Evolutionary conservation across 2,888 invertebrate species (phyloP).

Genomic region (Synergus itoensis): DNA sequence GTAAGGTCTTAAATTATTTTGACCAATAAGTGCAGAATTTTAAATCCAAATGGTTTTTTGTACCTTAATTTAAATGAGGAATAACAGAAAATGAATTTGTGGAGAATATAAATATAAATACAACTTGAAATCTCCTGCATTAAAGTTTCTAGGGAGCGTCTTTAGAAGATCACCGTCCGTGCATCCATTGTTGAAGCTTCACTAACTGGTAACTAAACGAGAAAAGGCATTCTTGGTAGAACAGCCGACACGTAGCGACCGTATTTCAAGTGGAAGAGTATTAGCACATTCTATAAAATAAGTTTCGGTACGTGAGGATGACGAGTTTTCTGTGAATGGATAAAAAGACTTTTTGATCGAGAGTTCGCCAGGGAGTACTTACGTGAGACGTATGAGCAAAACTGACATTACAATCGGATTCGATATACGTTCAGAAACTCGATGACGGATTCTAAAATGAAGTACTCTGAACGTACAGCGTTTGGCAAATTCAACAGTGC

Average conservation of each 20-base stretch:
- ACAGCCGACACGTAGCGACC: conserved; percentile 48
- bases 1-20: too few relatives aligned
- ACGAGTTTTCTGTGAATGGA: conserved; percentile 53
- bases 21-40: too few relatives aligned
- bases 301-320: conserved; percentile 52
- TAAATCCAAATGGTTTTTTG: not conserved
- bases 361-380: conserved; percentile 52
- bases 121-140: conserved; percentile 4
- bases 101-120: not conserved
- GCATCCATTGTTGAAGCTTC: not conserved
- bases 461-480: conserved; percentile 13
- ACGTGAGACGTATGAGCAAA: conserved; percentile 50
- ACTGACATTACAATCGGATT: conserved; percentile 43
- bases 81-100: conserved; percentile 3
- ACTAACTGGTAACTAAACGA: not conserved
- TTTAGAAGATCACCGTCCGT: not conserved
- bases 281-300: conserved; percentile 55
- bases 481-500: conserved; percentile 16
- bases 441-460: conserved; percentile 28
- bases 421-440: conserved; percentile 36
- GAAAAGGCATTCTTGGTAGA: not conserved
- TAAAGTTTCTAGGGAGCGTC: not conserved
- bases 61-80: not conserved
- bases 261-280: conserved; percentile 52
- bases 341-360: conserved; percentile 55